Percentiles rank a stretch among this genome's conserved stretches.
Conservation (phyloP, 2,113 vertebrate genomes). For the Chlorodrepanis virens region DNA sequence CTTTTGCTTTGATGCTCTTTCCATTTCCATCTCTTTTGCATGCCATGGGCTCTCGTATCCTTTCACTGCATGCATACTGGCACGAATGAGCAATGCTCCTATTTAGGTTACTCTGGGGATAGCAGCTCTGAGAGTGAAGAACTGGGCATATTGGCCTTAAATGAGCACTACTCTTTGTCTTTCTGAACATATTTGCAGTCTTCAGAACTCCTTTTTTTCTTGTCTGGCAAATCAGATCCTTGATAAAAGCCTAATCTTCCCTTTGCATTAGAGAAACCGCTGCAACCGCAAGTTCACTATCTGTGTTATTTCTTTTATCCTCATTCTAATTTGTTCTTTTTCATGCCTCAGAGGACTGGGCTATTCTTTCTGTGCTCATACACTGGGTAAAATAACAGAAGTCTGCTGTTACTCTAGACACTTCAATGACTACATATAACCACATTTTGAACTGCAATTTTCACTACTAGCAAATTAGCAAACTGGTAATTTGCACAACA, state of each 20-base stretch:
- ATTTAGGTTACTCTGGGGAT: not conserved
- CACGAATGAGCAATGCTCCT: not conserved
- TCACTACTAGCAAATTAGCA: not conserved
- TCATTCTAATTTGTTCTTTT: constrained; percentile 46
- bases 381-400: not conserved
- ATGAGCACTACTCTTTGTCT: not conserved
- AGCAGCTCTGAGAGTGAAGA: not conserved
- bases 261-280: not conserved
- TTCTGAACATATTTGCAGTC: not conserved
- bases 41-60: not conserved
- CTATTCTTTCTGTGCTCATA: not conserved
- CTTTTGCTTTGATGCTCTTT: not conserved
- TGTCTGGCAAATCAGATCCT: constrained; percentile 14
- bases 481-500: not conserved
- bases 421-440: not conserved
- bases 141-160: not conserved
- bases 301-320: constrained; percentile 20
- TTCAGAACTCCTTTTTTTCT: constrained; percentile 3
- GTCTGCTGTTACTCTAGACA: not conserved
- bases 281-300: constrained; percentile 7
- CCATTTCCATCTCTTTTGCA: not conserved
- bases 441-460: not conserved
- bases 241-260: constrained; percentile 10
- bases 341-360: constrained; percentile 21
- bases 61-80: not conserved